Percentiles rank a stretch among this genome's conserved stretches.
Evolutionary conservation across 2,888 invertebrate genomes (phyloP).

Genomic region (Cephus pulcher): DNA sequence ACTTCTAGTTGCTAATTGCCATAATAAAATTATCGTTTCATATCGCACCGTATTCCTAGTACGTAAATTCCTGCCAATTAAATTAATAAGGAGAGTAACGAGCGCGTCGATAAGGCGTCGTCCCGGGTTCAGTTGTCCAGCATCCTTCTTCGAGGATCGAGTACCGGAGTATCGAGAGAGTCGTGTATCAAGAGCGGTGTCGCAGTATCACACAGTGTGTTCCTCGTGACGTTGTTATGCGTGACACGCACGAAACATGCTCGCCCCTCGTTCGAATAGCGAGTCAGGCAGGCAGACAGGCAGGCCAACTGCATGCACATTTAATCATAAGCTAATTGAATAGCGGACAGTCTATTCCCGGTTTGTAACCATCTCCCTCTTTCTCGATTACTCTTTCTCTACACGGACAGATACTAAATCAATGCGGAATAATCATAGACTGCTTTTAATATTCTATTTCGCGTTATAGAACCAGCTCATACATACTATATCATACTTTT

Average conservation of each 20-base stretch:
- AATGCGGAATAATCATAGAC: not conserved
- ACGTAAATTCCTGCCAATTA: not conserved
- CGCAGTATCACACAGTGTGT: not conserved
- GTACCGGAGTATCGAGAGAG: not conserved
- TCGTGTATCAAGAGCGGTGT: not conserved
- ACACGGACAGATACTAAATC: not conserved
- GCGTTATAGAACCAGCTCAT: no score
- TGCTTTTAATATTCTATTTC: no score
- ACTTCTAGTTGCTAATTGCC: not conserved
- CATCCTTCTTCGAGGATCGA: not conserved
- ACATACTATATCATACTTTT: no score
- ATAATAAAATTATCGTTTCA: not conserved
- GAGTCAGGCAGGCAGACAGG: not conserved
- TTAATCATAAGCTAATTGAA: conserved; percentile 6
- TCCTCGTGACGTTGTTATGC: not conserved
- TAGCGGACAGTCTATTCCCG: not conserved
- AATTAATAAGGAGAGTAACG: not conserved
- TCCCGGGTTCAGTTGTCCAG: no score
- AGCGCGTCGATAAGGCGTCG: not conserved
- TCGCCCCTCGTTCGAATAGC: not conserved
- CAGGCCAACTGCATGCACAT: not conserved
- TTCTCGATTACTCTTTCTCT: not conserved
- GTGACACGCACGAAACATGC: conserved; percentile 6
- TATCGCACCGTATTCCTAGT: not conserved
- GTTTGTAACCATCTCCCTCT: not conserved